Percentiles rank a stretch among this genome's conserved stretches.
Conservation (phyloP, 2,888 invertebrate species). For the Phyllotreta cruciferae region DNA sequence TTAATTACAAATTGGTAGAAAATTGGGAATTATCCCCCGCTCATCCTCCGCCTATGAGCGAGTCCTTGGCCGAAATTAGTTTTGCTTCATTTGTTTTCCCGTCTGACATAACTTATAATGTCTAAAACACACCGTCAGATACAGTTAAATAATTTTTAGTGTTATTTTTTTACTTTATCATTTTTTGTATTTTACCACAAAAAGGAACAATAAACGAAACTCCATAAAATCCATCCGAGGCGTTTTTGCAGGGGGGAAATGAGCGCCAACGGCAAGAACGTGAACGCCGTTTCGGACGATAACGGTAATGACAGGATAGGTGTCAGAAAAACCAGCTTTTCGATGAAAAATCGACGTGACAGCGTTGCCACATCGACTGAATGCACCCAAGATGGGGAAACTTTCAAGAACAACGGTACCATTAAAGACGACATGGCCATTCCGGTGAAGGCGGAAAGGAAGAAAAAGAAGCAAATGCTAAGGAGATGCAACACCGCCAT, state of each 20-base stretch:
- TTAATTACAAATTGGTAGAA: too few species aligned
- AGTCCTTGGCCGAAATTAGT: constrained; percentile 31
- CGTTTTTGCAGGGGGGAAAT: background rate
- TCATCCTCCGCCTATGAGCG: constrained; percentile 9
- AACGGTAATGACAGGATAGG: background rate
- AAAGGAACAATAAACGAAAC: too few species aligned
- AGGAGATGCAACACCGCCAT: constrained; percentile 16
- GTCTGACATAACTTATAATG: constrained; percentile 18
- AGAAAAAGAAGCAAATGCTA: constrained; percentile 13
- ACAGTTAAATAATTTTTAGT: constrained; percentile 8
- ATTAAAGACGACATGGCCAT: constrained; percentile 2
- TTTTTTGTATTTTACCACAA: background rate
- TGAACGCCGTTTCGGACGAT: background rate
- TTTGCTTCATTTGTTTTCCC: constrained; percentile 33
- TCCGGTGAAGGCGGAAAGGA: constrained; percentile 19
- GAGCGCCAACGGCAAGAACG: background rate
- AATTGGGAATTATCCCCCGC: background rate
- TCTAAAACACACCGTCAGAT: constrained; percentile 4
- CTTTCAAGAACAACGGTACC: background rate
- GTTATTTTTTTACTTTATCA: background rate
- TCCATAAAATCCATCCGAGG: too few species aligned
- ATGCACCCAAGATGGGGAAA: background rate
- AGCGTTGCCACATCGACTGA: constrained; percentile 9
- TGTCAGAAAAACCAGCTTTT: constrained; percentile 2
- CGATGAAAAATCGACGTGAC: background rate